Percentiles rank a stretch among this genome's conserved stretches.
phyloP scores from a whole-genome alignment of 2,888 invertebrate species.

The Calameuta filiformis region DNA sequence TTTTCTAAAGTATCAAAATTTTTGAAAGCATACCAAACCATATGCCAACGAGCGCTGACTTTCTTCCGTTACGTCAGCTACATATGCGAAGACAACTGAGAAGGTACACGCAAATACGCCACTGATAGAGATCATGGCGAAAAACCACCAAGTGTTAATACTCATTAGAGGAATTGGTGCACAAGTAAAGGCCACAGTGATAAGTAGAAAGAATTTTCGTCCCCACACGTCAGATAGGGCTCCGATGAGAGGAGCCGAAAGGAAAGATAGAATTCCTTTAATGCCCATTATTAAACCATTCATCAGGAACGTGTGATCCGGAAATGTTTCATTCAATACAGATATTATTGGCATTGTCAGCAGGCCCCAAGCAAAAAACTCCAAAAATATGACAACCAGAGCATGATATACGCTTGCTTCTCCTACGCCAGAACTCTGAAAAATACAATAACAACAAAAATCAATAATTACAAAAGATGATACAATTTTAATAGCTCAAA shows the following conservation, averaged over 20 bases:
- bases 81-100: slow-evolving; percentile 99
- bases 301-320: slow-evolving; percentile 98
- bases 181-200: slow-evolving; percentile 99
- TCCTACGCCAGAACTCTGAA: slow-evolving; percentile 86
- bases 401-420: slow-evolving; percentile 98
- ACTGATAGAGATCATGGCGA: slow-evolving; percentile 98
- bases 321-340: slow-evolving; percentile 96
- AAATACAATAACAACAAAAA: slow-evolving; percentile 33
- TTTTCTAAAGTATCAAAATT: background rate
- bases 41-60: slow-evolving; percentile 95
- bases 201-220: slow-evolving; percentile 95
- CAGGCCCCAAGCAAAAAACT: slow-evolving; percentile 99
- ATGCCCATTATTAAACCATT: slow-evolving; percentile 99
- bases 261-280: slow-evolving; percentile 96
- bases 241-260: slow-evolving; percentile 96
- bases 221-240: slow-evolving; percentile 99
- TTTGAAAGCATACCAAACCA: slow-evolving; percentile 77
- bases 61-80: slow-evolving; percentile 98
- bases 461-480: background rate
- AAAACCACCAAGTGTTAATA: slow-evolving; percentile 99
- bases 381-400: slow-evolving; percentile 97
- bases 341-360: slow-evolving; percentile 96
- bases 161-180: slow-evolving; percentile 99
- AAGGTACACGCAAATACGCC: slow-evolving; percentile 99
- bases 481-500: background rate